Percentiles rank a stretch among this genome's conserved stretches.
Conservation (phyloP, 2,888 invertebrate genomes). For the Rutpela maculata region DNA sequence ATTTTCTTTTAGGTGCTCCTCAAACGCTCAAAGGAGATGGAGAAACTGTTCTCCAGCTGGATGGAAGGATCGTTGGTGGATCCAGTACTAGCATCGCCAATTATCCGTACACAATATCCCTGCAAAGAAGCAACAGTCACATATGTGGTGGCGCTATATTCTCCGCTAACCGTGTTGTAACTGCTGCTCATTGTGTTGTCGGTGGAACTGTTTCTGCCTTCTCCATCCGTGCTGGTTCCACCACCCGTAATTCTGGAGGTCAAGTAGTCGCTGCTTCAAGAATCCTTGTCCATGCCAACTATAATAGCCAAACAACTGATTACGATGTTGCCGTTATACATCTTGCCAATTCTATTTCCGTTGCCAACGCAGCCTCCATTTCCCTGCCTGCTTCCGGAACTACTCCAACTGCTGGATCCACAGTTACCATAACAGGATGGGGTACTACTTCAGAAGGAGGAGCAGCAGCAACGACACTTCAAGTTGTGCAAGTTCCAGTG, state of each 20-base stretch:
- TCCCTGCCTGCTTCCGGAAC: slow-evolving; percentile 25
- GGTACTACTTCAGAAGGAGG: slow-evolving; percentile 46
- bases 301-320: slow-evolving; percentile 46
- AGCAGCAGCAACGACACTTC: slow-evolving; percentile 31
- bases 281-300: slow-evolving; percentile 39
- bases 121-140: slow-evolving; percentile 52
- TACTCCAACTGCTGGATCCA: slow-evolving; percentile 26
- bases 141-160: slow-evolving; percentile 56
- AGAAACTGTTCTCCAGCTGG: slow-evolving; percentile 3
- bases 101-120: slow-evolving; percentile 54
- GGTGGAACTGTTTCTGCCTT: slow-evolving; percentile 27
- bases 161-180: slow-evolving; percentile 51
- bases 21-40: background rate
- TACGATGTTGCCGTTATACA: slow-evolving; percentile 53
- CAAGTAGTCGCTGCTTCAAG: slow-evolving; percentile 44
- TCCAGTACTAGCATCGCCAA: slow-evolving; percentile 39
- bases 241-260: slow-evolving; percentile 49
- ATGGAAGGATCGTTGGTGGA: slow-evolving; percentile 56
- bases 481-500: slow-evolving; percentile 49
- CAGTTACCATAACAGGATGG: slow-evolving; percentile 50
- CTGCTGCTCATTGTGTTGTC: slow-evolving; percentile 59
- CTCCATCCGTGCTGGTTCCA: slow-evolving; percentile 50
- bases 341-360: slow-evolving; percentile 14
- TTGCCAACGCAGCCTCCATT: background rate
- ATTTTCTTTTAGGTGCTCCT: slow-evolving; percentile 28